These are phyloP conservation scores for Drosophila saltans DNA, from an alignment of 1,140 invertebrate species.

Conservation along the genomic window DNA sequence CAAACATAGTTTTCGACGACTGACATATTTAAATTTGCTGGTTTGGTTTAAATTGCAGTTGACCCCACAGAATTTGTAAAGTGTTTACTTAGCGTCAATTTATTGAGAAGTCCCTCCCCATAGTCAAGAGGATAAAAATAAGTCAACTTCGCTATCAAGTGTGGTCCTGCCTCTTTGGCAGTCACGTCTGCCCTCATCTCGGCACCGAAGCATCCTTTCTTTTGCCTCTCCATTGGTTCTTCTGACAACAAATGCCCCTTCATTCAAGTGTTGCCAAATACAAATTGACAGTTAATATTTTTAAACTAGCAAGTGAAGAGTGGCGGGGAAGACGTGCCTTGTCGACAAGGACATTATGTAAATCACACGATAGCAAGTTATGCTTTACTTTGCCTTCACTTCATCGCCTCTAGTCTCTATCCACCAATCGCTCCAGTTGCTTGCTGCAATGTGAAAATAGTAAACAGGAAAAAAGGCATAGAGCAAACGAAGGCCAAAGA, in stretches of 20 bases:
- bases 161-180: constrained; percentile 21
- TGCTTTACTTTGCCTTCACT: constrained; percentile 32
- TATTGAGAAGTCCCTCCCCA: constrained; percentile 2
- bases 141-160: constrained; percentile 48
- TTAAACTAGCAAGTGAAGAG: constrained; percentile 64
- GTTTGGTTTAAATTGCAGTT: not conserved
- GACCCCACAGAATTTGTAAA: constrained; percentile 4
- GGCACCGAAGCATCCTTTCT: not conserved
- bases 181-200: not conserved
- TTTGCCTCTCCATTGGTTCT: constrained; percentile 7
- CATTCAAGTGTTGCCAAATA: constrained; percentile 78
- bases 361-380: constrained; percentile 54
- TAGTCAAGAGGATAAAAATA: constrained; percentile 14
- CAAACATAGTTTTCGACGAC: no score
- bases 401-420: not conserved
- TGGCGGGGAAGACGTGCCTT: constrained; percentile 10
- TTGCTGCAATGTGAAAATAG: constrained; percentile 53
- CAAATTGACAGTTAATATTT: constrained; percentile 83
- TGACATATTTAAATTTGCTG: not conserved
- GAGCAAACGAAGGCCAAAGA: constrained; percentile 38
- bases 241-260: constrained; percentile 50
- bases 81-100: constrained; percentile 25
- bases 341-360: constrained; percentile 80
- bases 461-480: constrained; percentile 67
- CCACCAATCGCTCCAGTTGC: not conserved